Conservation (phyloP, 1,140 invertebrate genomes). For the Drosophila busckii region DNA sequence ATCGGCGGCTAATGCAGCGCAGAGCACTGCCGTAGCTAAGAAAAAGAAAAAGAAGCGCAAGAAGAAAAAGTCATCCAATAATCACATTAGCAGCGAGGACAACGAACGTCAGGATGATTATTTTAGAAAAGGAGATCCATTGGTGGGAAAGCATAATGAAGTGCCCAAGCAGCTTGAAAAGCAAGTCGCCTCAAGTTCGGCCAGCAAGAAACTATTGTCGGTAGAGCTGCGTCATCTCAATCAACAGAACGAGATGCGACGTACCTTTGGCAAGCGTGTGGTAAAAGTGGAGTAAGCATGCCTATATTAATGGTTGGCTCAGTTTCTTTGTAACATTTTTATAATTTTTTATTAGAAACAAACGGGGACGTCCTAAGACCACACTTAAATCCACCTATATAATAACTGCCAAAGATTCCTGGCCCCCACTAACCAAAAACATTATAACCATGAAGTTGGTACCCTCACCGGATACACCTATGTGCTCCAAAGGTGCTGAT, state of each 20-base stretch:
- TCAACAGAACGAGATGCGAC: constrained; percentile 89
- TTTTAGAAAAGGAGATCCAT: constrained; percentile 61
- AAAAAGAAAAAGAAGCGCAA: constrained; percentile 86
- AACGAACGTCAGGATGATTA: constrained; percentile 80
- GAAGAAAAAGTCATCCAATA: constrained; percentile 80
- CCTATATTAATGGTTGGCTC: not conserved
- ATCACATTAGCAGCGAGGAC: constrained; percentile 82
- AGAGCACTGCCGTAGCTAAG: constrained; percentile 70
- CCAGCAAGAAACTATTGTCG: constrained; percentile 81
- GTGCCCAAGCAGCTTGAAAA: constrained; percentile 53
- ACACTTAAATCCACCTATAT: constrained; percentile 83
- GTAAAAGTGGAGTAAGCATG: constrained; percentile 79
- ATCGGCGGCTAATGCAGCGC: constrained; percentile 79
- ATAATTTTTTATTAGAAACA: constrained; percentile 80
- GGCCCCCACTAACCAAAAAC: constrained; percentile 84
- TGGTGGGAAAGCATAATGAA: constrained; percentile 59
- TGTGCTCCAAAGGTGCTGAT: constrained; percentile 17
- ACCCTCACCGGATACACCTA: constrained; percentile 75
- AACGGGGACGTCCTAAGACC: constrained; percentile 80
- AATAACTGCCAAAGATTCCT: constrained; percentile 84
- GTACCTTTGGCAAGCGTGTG: constrained; percentile 91
- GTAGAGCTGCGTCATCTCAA: constrained; percentile 89
- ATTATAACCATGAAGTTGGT: constrained; percentile 87
- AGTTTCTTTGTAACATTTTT: not conserved
- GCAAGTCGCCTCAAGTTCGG: constrained; percentile 8